Evolutionary conservation across 2,888 invertebrate species (phyloP).

Genomic region (Cheilosia urbana): DNA sequence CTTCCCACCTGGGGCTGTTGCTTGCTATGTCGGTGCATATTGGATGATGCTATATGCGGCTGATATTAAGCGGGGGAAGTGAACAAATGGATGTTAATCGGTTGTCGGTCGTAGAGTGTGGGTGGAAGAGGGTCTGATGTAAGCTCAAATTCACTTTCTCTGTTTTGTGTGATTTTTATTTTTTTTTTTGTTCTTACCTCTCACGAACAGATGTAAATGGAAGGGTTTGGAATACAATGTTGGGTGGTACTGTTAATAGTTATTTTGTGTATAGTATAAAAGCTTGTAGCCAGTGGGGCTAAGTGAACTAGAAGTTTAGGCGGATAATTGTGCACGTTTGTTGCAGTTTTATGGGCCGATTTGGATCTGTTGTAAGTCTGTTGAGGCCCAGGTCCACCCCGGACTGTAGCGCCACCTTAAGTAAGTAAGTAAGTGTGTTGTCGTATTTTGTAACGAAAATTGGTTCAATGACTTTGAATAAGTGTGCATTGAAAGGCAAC

Average conservation of each 20-base stretch:
- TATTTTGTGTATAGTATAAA: conserved; percentile 40
- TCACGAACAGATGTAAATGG: conserved; percentile 39
- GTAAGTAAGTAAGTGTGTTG: too few species aligned
- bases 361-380: not conserved
- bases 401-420: too few species aligned
- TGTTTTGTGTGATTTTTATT: conserved; percentile 58
- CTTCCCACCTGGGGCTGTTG: conserved; percentile 72
- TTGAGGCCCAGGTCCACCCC: too few species aligned
- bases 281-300: conserved; percentile 49
- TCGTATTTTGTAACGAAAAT: not conserved
- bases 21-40: conserved; percentile 42
- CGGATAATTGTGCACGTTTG: conserved; percentile 27
- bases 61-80: not conserved
- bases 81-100: conserved; percentile 49
- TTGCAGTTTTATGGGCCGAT: conserved; percentile 23
- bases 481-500: not conserved
- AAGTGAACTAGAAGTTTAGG: conserved; percentile 45
- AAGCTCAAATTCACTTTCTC: conserved; percentile 72
- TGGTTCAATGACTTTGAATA: not conserved
- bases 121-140: conserved; percentile 47
- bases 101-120: not conserved
- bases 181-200: conserved; percentile 8
- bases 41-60: conserved; percentile 32
- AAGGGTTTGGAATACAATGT: conserved; percentile 37
- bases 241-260: conserved; percentile 16